A percentile compares a stretch with the other conserved stretches of the same genome.
phyloP scores from a whole-genome alignment of 2,888 invertebrate species.

The Aspidiotus destructor region DNA sequence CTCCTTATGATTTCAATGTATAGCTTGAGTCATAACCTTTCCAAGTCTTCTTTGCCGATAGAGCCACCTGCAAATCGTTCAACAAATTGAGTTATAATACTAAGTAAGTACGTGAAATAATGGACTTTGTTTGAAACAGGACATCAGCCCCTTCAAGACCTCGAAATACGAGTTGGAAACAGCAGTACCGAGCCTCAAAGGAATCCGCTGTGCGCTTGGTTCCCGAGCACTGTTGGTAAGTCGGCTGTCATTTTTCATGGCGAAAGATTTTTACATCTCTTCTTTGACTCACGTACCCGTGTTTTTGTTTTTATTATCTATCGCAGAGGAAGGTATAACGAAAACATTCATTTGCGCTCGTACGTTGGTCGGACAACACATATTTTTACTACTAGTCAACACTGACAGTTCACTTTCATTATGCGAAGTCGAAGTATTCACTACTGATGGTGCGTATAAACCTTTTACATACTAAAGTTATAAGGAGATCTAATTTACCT shows the following conservation, averaged over 20 bases:
- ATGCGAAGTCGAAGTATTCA: constrained; percentile 87
- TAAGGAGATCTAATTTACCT: too few species aligned
- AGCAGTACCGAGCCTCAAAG: constrained; percentile 76
- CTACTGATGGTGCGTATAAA: constrained; percentile 62
- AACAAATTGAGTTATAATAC: too few species aligned
- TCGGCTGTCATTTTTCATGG: too few species aligned
- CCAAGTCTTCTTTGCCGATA: too few species aligned
- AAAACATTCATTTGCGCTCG: constrained; percentile 81
- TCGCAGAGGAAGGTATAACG: constrained; percentile 81
- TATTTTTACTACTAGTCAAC: constrained; percentile 79
- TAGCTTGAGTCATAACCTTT: too few species aligned
- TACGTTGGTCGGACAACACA: constrained; percentile 73
- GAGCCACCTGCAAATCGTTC: too few species aligned
- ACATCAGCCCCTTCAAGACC: constrained; percentile 76
- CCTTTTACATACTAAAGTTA: too few species aligned
- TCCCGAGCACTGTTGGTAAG: constrained; percentile 75
- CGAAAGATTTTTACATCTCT: neutral
- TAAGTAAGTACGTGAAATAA: too few species aligned
- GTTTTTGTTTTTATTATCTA: neutral
- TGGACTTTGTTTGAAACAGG: constrained; percentile 45
- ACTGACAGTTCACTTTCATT: constrained; percentile 80
- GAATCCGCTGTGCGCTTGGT: constrained; percentile 88
- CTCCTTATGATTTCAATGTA: too few species aligned
- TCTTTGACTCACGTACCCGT: neutral
- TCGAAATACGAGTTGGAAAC: constrained; percentile 84